Evolutionary conservation across 2,797 vertebrate species (phyloP).

Genomic region (Peromyscus nudipes): DNA sequence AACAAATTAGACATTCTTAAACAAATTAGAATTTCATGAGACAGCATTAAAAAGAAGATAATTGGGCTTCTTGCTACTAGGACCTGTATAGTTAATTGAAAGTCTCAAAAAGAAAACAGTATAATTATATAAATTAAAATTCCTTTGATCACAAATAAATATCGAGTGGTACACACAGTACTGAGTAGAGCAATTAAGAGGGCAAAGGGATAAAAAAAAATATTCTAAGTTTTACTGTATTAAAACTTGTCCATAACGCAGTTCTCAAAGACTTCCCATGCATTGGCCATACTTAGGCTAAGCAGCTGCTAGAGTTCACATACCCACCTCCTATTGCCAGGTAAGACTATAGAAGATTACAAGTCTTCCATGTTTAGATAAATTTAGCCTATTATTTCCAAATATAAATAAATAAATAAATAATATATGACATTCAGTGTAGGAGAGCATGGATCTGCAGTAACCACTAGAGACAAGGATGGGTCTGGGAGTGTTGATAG

Average conservation of each 20-base stretch:
- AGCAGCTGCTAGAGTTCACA: neutral
- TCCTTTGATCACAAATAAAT: slow-evolving; percentile 47
- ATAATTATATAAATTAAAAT: slow-evolving; percentile 15
- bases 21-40: slow-evolving; percentile 47
- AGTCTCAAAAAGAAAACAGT: slow-evolving; percentile 20
- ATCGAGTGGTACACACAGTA: neutral
- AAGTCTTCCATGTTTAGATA: neutral
- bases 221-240: slow-evolving; percentile 19
- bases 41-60: slow-evolving; percentile 65
- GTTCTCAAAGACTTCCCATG: neutral
- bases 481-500: neutral
- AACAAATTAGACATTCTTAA: slow-evolving; percentile 65
- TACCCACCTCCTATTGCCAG: neutral
- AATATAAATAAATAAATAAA: neutral
- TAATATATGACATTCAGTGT: neutral
- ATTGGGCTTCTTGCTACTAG: slow-evolving; percentile 35
- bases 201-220: neutral
- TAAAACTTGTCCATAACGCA: neutral
- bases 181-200: slow-evolving; percentile 2
- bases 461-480: neutral
- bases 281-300: neutral
- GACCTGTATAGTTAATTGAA: slow-evolving; percentile 47
- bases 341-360: neutral
- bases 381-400: neutral
- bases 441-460: neutral